Evolutionary conservation across 2,113 vertebrate species (phyloP).

Genomic region (Zeus faber): DNA sequence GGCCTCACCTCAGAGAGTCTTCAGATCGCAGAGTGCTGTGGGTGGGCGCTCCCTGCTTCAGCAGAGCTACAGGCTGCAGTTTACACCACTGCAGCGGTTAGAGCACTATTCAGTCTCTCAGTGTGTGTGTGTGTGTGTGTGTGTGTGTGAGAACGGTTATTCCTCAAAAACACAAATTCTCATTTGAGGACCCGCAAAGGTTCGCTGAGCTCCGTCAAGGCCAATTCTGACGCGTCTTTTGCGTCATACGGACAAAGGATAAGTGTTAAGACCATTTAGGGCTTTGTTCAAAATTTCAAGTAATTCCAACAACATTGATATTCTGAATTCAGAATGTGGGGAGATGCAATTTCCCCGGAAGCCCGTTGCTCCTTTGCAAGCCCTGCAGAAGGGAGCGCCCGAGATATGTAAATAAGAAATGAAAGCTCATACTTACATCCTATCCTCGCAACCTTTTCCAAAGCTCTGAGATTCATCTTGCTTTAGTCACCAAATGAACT

Average conservation of each 20-base stretch:
- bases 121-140: constrained; percentile 28
- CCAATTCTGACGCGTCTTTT: no score
- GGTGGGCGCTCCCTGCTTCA: constrained; percentile 93
- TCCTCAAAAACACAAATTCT: constrained; percentile 68
- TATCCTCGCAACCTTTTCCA: constrained; percentile 97
- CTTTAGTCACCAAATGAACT: constrained; percentile 99
- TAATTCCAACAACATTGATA: no score
- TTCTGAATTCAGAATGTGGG: no score
- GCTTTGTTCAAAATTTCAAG: background rate
- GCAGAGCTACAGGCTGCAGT: constrained; percentile 83
- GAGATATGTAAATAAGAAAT: constrained; percentile 91
- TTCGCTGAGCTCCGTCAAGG: constrained; percentile 81
- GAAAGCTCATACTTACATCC: constrained; percentile 99
- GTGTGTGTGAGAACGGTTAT: constrained; percentile 23
- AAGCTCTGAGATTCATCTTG: constrained; percentile 99
- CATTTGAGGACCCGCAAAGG: constrained; percentile 89
- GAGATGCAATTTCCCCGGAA: no score
- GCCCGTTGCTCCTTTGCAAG: constrained; percentile 94
- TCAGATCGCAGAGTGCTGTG: constrained; percentile 96
- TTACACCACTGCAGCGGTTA: constrained; percentile 80
- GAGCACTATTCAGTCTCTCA: constrained; percentile 56
- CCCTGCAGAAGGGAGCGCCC: constrained; percentile 97
- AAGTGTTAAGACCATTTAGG: background rate
- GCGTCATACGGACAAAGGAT: no score
- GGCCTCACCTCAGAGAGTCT: constrained; percentile 85